A percentile compares a stretch with the other conserved stretches of the same genome.
These are phyloP conservation scores for Athalia rosae DNA, from an alignment of 2,888 invertebrate genomes.

Conservation along the genomic window DNA sequence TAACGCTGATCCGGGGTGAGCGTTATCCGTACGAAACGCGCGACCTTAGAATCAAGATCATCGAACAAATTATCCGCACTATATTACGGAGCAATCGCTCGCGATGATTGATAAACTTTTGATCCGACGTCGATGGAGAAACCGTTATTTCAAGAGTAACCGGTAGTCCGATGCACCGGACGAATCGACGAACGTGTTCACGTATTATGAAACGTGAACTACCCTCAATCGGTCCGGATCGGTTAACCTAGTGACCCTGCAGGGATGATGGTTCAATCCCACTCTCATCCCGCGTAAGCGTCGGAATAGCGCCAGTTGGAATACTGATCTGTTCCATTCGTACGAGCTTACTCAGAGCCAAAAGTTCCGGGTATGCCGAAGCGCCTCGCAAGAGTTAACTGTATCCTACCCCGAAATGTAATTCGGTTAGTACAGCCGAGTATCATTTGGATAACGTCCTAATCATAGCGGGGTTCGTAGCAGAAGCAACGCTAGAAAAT, in stretches of 20 bases:
- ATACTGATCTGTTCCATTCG: constrained; percentile 35
- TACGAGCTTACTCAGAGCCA: background rate
- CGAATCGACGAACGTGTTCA: constrained; percentile 8
- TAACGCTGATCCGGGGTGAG: too few relatives aligned
- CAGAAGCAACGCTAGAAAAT: too few relatives aligned
- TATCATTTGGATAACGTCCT: background rate
- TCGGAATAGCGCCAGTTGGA: constrained; percentile 18
- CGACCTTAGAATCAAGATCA: too few relatives aligned
- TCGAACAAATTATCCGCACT: too few relatives aligned
- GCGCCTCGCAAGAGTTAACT: background rate
- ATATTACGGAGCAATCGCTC: too few relatives aligned
- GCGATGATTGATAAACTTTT: too few relatives aligned
- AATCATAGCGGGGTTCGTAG: too few relatives aligned
- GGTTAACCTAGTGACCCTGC: constrained; percentile 28
- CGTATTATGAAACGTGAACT: constrained; percentile 11
- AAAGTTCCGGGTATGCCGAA: background rate
- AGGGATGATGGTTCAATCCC: constrained; percentile 29
- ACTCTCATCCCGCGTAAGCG: constrained; percentile 24
- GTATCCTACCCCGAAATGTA: constrained; percentile 3
- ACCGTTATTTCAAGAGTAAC: background rate
- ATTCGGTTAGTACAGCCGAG: background rate
- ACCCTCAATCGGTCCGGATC: constrained; percentile 16
- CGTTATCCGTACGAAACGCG: too few relatives aligned
- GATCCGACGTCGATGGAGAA: too few relatives aligned
- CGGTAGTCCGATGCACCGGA: background rate